phyloP scores from a whole-genome alignment of 2,797 vertebrate genomes.

The Limnodromus scolopaceus region DNA sequence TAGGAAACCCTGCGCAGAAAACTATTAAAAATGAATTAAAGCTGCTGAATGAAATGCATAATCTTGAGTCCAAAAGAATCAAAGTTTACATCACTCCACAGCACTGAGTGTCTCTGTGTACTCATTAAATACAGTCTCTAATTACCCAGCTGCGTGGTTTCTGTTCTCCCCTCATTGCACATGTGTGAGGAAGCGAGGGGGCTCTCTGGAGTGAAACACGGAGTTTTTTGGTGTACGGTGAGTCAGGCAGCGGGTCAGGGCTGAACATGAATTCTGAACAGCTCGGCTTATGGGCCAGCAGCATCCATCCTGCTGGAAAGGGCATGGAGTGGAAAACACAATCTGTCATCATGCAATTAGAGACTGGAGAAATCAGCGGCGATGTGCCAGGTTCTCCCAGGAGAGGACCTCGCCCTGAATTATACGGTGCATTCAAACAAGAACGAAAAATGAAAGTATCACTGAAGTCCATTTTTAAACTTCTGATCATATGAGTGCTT shows the following conservation, averaged over 20 bases:
- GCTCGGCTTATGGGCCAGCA: accelerated
- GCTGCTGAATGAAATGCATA: not conserved
- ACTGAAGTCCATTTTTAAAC: not conserved
- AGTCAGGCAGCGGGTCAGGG: not conserved
- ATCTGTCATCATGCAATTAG: not conserved
- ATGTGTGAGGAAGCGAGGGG: not conserved
- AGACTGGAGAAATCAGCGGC: not conserved
- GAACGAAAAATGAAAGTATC: not conserved
- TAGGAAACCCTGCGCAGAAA: not conserved
- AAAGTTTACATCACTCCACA: not conserved
- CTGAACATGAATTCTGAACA: not conserved
- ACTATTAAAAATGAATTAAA: not conserved
- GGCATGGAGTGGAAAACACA: not conserved
- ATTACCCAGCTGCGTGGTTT: not conserved
- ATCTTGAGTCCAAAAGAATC: not conserved
- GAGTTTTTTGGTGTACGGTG: no score
- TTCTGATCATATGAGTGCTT: not conserved
- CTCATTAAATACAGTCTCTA: not conserved
- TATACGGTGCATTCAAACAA: not conserved
- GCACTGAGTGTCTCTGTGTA: not conserved
- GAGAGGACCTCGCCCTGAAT: not conserved
- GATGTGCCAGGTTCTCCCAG: not conserved
- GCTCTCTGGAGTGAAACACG: not conserved
- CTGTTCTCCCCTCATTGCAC: not conserved
- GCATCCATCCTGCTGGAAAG: not conserved